Evolutionary conservation across 2,113 vertebrate genomes (phyloP).

Genomic region (Perccottus glenii): DNA sequence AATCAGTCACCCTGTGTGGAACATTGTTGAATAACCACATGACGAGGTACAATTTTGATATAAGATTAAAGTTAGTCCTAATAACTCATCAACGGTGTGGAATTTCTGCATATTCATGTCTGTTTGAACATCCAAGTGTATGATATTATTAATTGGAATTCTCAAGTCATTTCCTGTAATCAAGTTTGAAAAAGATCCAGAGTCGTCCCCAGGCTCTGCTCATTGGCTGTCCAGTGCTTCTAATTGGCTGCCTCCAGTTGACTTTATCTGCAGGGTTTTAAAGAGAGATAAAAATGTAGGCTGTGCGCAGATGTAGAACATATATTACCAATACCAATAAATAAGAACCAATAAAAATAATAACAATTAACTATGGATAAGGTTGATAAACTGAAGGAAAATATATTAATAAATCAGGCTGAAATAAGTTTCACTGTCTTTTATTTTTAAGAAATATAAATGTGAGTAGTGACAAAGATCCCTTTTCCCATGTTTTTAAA

Average conservation of each 20-base stretch:
- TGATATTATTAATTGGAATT: too few relatives aligned
- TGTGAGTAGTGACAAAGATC: neutral
- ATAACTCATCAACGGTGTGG: too few relatives aligned
- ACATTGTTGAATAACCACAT: neutral
- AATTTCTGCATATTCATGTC: neutral
- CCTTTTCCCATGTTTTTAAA: neutral
- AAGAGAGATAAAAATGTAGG: neutral
- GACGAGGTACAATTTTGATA: neutral
- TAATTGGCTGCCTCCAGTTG: neutral
- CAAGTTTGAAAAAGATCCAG: neutral
- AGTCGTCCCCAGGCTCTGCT: neutral
- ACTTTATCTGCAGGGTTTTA: neutral
- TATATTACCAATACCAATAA: too few relatives aligned
- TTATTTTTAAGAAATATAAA: too few relatives aligned
- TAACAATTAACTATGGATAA: too few relatives aligned
- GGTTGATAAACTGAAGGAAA: too few relatives aligned
- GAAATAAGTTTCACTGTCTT: too few relatives aligned
- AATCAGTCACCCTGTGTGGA: slow-evolving; percentile 4
- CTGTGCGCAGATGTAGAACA: neutral
- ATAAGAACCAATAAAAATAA: too few relatives aligned
- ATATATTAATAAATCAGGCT: too few relatives aligned
- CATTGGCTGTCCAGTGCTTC: neutral
- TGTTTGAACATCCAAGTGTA: too few relatives aligned
- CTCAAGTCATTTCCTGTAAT: neutral
- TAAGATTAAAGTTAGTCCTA: too few relatives aligned